Evolutionary conservation across 2,113 vertebrate species (phyloP), one percentile per base, ranked within the genome.

Genomic region (Callipepla squamata): DNA sequence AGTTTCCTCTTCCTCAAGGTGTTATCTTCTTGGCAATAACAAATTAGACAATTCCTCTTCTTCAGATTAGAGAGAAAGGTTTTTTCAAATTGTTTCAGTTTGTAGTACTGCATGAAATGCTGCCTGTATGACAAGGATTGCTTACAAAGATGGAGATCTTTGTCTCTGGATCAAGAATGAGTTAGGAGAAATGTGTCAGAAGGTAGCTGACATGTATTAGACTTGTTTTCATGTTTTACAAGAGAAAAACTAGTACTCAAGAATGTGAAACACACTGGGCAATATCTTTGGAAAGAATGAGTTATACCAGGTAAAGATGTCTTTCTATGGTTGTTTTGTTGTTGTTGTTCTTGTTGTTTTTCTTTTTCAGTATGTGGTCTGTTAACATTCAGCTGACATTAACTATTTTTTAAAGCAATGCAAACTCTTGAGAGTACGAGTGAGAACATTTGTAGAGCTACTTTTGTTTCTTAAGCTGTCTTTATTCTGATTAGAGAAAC

Each of bases 361-460:
- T 57, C 45, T 77, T 2, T 73, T 73, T 85, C 4, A n/a, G 5
- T 4, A 2, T 5, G 4, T 69, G 0, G 0, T 69, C 26, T n/a
- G 11, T 67, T 90, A 59, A 40, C 2, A 50, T 73, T 48, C 18
- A 62, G 5, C 18, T 58, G 32, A 7, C 16, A 51, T 85, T 69
- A 68, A 28, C 40, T 66, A 13, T 19, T 78, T 77, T 59, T 55
- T 34, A 65, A n/a, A 73, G 40, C 28, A 70, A 17, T 57, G 8
- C 74, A 87, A 92, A 34, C 15, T 4, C 13, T 36, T 58, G 7
- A 77, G 32, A 78, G 10, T 44, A 26, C 7, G 59, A 26, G 32
- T 72, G n/a, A 87, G 58, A 45, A 53, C 55, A n/a, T 72, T 68
- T 93, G 28, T 32, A 44, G 40, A 72, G 19, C 38, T 90, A 5